Conservation (phyloP, 1,140 invertebrate genomes). For the Pogonomyrmex californicus region DNA sequence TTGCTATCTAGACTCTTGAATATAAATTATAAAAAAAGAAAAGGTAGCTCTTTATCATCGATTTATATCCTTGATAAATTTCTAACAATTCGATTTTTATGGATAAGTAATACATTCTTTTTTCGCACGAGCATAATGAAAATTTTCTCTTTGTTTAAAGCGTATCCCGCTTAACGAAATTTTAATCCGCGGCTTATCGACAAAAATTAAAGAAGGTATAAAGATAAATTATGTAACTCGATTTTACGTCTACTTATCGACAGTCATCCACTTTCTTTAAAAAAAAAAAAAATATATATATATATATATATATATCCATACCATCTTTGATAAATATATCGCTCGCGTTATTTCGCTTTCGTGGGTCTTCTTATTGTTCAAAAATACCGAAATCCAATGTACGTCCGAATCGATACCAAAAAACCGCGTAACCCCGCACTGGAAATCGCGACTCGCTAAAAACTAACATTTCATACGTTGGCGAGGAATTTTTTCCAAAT, state of each 20-base stretch:
- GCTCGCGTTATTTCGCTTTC: background rate
- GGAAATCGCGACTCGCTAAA: conserved; percentile 34
- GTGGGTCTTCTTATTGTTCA: background rate
- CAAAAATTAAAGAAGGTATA: background rate
- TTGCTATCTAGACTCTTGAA: background rate
- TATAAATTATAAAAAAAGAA: conserved; percentile 1
- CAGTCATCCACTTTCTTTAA: background rate
- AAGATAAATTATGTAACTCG: background rate
- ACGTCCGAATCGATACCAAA: conserved; percentile 4
- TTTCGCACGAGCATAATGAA: background rate
- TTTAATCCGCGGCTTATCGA: background rate
- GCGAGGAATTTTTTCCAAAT: conserved; percentile 45
- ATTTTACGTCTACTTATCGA: background rate
- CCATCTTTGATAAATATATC: background rate
- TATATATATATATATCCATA: too few species aligned
- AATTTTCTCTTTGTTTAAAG: background rate
- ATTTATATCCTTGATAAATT: background rate
- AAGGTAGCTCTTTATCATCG: background rate
- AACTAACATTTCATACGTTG: conserved; percentile 23
- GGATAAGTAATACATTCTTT: background rate
- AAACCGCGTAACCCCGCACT: background rate
- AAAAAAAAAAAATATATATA: too few species aligned
- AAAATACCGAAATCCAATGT: conserved; percentile 7
- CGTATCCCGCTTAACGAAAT: background rate
- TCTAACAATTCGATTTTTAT: background rate